Percentiles rank a stretch among this genome's conserved stretches.
Conservation (phyloP, 2,888 invertebrate species). For the Pristionchus entomophagus region DNA sequence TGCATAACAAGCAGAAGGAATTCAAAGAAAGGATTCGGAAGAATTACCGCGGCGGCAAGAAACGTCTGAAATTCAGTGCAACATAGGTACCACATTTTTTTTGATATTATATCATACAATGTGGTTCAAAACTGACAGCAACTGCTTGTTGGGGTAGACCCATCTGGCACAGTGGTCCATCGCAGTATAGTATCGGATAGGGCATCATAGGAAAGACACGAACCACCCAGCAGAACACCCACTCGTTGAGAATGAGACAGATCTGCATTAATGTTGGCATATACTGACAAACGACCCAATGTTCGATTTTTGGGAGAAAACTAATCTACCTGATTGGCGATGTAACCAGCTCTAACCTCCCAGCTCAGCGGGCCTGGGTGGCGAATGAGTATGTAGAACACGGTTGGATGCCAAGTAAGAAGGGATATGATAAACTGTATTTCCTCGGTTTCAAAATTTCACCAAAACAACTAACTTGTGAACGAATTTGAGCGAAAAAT, state of each 20-base stretch:
- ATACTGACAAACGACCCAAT: not conserved
- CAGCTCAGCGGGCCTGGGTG: not conserved
- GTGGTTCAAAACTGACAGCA: not conserved
- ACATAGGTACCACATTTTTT: too few species aligned
- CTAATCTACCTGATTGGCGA: not conserved
- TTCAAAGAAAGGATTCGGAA: not conserved
- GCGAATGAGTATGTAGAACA: not conserved
- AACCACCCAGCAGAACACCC: not conserved
- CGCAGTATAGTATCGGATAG: slow-evolving; percentile 15
- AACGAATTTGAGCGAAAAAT: not conserved
- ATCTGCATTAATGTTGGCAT: not conserved
- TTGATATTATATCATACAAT: not conserved
- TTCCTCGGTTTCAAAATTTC: not conserved
- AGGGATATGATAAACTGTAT: not conserved
- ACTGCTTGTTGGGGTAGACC: not conserved
- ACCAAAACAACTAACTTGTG: not conserved
- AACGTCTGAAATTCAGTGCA: not conserved
- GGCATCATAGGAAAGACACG: not conserved
- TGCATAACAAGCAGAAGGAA: not conserved
- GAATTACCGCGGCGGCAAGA: not conserved
- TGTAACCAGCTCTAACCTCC: not conserved
- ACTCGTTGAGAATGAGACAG: not conserved
- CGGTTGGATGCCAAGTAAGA: not conserved
- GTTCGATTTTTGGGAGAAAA: not conserved
- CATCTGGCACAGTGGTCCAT: not conserved